phyloP scores from a whole-genome alignment of 2,113 vertebrate genomes.

The Picathartes gymnocephalus region DNA sequence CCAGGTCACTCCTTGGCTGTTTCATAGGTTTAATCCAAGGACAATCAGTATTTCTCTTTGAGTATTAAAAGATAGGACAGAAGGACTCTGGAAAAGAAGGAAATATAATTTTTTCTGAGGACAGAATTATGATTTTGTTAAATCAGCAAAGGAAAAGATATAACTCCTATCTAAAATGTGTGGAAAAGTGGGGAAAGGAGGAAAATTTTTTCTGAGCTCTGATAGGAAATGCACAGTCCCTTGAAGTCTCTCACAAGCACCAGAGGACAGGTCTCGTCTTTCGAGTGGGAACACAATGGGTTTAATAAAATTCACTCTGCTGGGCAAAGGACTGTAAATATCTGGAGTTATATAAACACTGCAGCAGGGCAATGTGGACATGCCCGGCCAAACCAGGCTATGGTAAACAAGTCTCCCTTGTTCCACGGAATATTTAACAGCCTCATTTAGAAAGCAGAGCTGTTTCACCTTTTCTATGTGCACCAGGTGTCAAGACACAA shows the following conservation, averaged over 20 bases:
- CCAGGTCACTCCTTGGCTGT: neutral
- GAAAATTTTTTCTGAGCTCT: neutral
- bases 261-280: neutral
- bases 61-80: neutral
- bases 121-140: neutral
- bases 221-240: neutral
- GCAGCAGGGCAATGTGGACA: neutral
- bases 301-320: neutral
- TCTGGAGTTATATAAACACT: neutral
- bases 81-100: neutral
- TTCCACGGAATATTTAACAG: neutral
- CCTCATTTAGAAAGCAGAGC: neutral
- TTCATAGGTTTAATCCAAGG: neutral
- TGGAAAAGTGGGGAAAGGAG: neutral
- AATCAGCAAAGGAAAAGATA: neutral
- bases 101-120: neutral
- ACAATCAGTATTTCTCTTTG: neutral
- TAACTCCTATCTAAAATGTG: neutral
- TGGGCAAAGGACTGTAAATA: neutral
- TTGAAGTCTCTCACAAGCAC: neutral
- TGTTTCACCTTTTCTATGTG: neutral
- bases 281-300: neutral
- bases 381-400: neutral
- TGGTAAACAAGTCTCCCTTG: neutral
- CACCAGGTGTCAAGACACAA: constrained; percentile 17